Base-by-base conservation (phyloP, 2,797 vertebrate species). In the Phyllotis vaccarum region DNA sequence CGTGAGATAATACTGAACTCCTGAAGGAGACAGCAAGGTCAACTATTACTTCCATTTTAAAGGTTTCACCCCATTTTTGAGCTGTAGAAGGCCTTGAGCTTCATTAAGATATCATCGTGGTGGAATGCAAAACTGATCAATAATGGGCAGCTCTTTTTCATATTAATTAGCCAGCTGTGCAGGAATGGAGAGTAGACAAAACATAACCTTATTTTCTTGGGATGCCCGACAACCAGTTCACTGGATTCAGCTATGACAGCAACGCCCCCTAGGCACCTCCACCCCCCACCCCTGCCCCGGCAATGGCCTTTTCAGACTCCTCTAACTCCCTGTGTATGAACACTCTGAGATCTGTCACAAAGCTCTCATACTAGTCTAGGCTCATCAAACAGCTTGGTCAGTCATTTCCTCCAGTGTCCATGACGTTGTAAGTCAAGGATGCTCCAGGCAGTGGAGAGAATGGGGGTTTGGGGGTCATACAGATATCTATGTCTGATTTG, bases 21-120 rank as follows among this genome's bases (percentile, higher is more conserved):
- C 91, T 86, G 97, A 98, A 98, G 91, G 97, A 96, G 95, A 92
- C 0, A 62, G n/a, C 31, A 94, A 98, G 96, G 96, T 97, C 96
- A 97, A 95, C 70, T 52, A 0, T 8, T 81, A n/a, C 6, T 81
- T 91, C 78, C 81, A 74, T 87, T 96, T 97, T 89, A 97, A 95
- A 92, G 90, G 94, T 94, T 97, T 96, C 89, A 92, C 91, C 95
- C 86, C 64, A 88, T 94, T 86, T 98, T 49, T 96, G 96, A 96
- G 95, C 89, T 93, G 89, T 70, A 97, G n/a, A n/a, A n/a, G 94
- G 91, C 96, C 94, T 62, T 97, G 96, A 98, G 94, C 90, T 96
- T 97, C 96, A 97, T 95, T 94, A 97, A 97, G 97, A 98, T 97
- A 97, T 96, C 31, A 11, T 90, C 6, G 43, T 78, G 70, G 54